Conservation (phyloP, 92 coral and sea anemone genomes). For the Heliopora coerulea region DNA sequence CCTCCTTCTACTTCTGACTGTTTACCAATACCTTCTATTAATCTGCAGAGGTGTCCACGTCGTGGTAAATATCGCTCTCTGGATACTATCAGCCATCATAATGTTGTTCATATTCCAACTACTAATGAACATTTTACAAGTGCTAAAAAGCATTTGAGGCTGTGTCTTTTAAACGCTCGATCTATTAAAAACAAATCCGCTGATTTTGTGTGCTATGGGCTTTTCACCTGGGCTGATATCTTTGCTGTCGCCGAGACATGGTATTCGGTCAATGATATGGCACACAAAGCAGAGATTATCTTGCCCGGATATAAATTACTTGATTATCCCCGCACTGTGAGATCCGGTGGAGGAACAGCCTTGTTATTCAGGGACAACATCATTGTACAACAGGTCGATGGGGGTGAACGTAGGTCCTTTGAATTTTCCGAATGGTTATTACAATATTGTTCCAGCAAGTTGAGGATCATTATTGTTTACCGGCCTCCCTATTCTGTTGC, state of each 20-base stretch:
- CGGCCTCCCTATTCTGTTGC: constrained; percentile 21
- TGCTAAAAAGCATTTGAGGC: too few species aligned
- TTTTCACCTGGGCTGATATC: neutral
- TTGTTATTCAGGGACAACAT: constrained; percentile 13
- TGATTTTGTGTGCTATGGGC: neutral
- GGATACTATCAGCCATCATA: neutral
- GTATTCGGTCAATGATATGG: neutral
- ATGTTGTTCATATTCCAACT: neutral
- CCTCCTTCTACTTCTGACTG: too few species aligned
- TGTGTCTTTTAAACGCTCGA: too few species aligned
- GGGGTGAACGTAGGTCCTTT: constrained; percentile 24
- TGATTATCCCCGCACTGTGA: constrained; percentile 12
- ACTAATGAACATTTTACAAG: neutral
- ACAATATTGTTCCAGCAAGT: too few species aligned
- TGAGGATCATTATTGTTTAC: constrained; percentile 7
- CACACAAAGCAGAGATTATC: neutral
- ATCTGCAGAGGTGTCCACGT: too few species aligned
- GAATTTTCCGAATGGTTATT: constrained; percentile 36
- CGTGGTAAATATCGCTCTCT: neutral
- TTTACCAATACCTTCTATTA: too few species aligned
- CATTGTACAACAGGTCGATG: neutral
- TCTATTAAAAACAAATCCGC: neutral
- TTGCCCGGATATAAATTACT: neutral
- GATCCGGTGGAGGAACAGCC: constrained; percentile 26
- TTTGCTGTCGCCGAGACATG: neutral